Conservation (phyloP, 2,797 vertebrate species). For the Mus spretus region DNA sequence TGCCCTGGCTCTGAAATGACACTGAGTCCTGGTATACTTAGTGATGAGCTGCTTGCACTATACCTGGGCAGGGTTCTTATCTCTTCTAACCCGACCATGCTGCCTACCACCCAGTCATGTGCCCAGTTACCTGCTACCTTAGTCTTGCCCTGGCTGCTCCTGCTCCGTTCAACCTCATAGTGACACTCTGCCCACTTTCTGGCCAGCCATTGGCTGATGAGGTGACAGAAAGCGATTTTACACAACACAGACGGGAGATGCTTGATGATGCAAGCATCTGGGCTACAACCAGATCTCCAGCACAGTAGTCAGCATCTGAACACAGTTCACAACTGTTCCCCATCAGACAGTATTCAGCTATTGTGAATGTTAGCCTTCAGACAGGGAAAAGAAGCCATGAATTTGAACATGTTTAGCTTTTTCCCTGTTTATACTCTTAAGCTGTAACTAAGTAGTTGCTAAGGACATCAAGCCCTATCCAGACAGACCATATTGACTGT, state of each 20-base stretch:
- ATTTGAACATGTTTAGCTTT: no score
- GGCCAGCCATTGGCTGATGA: neutral
- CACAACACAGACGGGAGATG: neutral
- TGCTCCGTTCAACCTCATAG: neutral
- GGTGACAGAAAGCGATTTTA: neutral
- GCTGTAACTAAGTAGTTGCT: neutral
- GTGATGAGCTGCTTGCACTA: neutral
- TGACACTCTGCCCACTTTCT: neutral
- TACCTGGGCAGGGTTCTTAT: neutral
- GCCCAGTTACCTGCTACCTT: neutral
- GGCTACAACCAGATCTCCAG: neutral
- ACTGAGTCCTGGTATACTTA: neutral
- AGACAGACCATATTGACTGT: slow-evolving; percentile 7
- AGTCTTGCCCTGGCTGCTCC: neutral
- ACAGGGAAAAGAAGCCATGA: rapidly evolving
- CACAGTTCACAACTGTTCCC: neutral
- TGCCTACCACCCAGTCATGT: neutral
- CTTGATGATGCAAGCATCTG: neutral
- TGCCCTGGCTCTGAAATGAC: neutral
- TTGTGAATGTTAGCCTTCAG: rapidly evolving
- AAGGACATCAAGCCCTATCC: neutral
- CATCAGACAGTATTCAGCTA: neutral
- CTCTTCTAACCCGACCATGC: neutral
- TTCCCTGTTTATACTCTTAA: neutral
- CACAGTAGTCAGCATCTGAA: neutral